Conservation (phyloP, 2,888 invertebrate genomes). For the Nomada hirtipes region DNA sequence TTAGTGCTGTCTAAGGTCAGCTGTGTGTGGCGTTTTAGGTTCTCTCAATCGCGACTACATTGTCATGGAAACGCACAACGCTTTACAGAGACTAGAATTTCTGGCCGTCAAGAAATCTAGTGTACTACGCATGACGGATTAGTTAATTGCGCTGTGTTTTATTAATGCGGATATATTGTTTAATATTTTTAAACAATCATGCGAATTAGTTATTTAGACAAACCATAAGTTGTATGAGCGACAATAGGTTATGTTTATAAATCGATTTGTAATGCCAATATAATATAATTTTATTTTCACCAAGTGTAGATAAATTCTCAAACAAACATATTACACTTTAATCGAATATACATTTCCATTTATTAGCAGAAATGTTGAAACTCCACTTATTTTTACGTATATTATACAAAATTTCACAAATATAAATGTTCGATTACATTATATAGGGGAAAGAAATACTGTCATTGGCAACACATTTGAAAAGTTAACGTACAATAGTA, state of each 20-base stretch:
- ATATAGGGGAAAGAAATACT: neutral
- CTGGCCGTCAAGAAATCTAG: too few relatives aligned
- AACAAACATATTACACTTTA: neutral
- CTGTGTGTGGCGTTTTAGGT: too few relatives aligned
- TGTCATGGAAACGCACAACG: too few relatives aligned
- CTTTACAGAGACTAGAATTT: too few relatives aligned
- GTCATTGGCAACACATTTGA: conserved; percentile 37
- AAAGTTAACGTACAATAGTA: conserved; percentile 28
- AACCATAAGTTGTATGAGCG: neutral
- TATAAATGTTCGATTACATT: neutral
- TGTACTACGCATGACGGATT: too few relatives aligned
- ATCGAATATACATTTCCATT: neutral
- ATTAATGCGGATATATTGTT: neutral
- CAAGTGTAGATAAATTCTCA: too few relatives aligned
- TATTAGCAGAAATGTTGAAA: neutral
- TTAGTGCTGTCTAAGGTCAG: too few relatives aligned
- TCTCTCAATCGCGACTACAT: too few relatives aligned
- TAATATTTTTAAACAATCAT: neutral
- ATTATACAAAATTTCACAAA: neutral
- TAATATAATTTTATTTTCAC: neutral
- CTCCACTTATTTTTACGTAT: neutral
- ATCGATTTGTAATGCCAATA: neutral
- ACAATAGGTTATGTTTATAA: conserved; percentile 37
- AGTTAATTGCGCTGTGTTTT: neutral
- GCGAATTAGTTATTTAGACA: neutral